Evolutionary conservation across 2,888 invertebrate genomes (phyloP).

Genomic region (Argynnis bischoffii): DNA sequence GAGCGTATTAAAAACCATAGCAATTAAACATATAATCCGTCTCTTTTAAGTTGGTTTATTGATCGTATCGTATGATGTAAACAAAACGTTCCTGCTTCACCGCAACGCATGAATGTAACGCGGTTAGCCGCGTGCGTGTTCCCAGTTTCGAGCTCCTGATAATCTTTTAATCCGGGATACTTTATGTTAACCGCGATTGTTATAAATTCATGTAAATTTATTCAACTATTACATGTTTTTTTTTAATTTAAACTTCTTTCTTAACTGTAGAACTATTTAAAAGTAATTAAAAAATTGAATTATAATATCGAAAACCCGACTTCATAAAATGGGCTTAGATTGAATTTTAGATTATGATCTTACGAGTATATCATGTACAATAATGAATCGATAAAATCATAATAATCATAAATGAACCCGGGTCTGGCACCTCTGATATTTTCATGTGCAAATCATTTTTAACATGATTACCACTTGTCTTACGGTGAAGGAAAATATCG

Average conservation of each 20-base stretch:
- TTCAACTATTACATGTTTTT: slow-evolving; percentile 1
- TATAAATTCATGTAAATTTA: slow-evolving; percentile 20
- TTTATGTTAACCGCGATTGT: slow-evolving; percentile 25
- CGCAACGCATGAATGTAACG: slow-evolving; percentile 32
- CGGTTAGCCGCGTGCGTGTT: slow-evolving; percentile 37
- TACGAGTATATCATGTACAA: too few relatives aligned
- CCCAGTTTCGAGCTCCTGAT: slow-evolving; percentile 32
- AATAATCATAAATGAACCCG: too few relatives aligned
- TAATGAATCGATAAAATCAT: too few relatives aligned
- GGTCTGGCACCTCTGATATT: too few relatives aligned
- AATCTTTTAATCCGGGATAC: slow-evolving; percentile 38
- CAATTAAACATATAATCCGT: too few relatives aligned
- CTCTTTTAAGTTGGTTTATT: neutral
- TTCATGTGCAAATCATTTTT: too few relatives aligned
- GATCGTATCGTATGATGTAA: slow-evolving; percentile 15
- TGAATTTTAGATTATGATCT: too few relatives aligned
- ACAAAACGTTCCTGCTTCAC: slow-evolving; percentile 13
- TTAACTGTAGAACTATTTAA: neutral
- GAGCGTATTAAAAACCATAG: too few relatives aligned
- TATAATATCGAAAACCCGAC: too few relatives aligned
- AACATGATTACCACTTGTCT: too few relatives aligned
- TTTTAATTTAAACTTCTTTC: neutral
- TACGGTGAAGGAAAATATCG: too few relatives aligned
- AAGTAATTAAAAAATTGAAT: neutral
- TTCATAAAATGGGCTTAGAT: too few relatives aligned